Evolutionary conservation across 1,140 invertebrate species (phyloP), one percentile per base, ranked within the genome.

Genomic region (Orchesella cincta): DNA sequence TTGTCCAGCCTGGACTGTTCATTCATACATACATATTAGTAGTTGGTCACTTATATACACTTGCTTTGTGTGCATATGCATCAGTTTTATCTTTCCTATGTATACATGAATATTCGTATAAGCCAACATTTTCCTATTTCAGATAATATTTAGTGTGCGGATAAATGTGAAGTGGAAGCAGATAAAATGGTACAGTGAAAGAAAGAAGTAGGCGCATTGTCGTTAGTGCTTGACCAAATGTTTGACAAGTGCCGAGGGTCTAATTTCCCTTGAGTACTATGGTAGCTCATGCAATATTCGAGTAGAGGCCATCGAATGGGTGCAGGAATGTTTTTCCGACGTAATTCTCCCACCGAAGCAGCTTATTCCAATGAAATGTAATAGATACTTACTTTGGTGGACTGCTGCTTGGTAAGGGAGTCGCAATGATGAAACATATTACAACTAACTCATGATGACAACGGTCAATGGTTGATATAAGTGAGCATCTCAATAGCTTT

Each of bases 181-280:
- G 39, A 46, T 8, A 46, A 46, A 46, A 46, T 46, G 39, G 20
- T 20, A 46, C 39, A 46, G 8, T 46, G 8, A 46, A 46, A 20
- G 20, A 46, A 12, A 46, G 39, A 46, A 12, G 39, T 20, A 46
- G 39, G 39, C 39, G 20, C 31, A 29, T 67, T 3, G 62, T 67
- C 62, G 62, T 67, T 73, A 73, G 39, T 73, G 8, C 34, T 73
- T 46, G 71, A 51, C 71, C 71, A 73, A 73, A 46, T 79, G 76
- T 78, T 76, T 78, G 80, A 79, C 78, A 79, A 79, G 67, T 77
- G 74, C 46, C 76, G 64, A 71, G 77, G 76, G 75, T 74, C 81
- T 82, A 82, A 82, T 82, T 82, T 82, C 81, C 81, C 81, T 80
- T 79, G 81, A 82, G 81, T 82, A 79, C 79, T 77, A 76, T 82